Base-by-base conservation (phyloP, 2,113 vertebrate species). In the Tetraodon nigroviridis region DNA sequence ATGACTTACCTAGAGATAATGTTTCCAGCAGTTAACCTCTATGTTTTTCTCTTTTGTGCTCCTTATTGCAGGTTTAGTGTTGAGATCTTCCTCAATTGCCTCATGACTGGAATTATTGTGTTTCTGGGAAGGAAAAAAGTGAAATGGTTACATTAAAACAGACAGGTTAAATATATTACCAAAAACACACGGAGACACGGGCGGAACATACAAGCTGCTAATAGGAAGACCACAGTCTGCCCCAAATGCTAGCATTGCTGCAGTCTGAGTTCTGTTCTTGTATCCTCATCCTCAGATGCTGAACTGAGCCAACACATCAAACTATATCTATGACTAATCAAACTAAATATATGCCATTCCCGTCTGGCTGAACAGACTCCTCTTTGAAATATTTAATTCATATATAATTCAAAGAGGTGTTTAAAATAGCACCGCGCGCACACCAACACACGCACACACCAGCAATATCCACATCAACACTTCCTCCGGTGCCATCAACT, bases 21-120 rank as follows among this genome's bases (percentile, higher is more conserved):
- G 44, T 46, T 44, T 45, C 17, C 3, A 24, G 24, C 51, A 85
- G 82, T 71, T 2, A 41, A 56, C 29, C 44, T 56, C 27, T 3
- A 19, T 3, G 21, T 53, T 65, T 57, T 20, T 21, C 4, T 27
- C 7, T 58, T 24, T 55, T 21, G 41, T 13, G 22, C 27, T 57
- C 57, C 67, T 81, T 54, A 75, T 67, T 62, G 57, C 12, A 66
- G 40, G 18, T 32, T 69, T 65, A 73, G 42, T 49, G 37, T 32
- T 45, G 67, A 53, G 24, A 42, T 51, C 51, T 61, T 60, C 21
- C 18, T 13, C 6, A 49, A 20, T 49, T 67, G 66, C 68, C 45
- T 79, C 84, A 81, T 76, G 76, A 71, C 64, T 76, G 67, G 58
- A 66, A 45, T 7, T 67, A 75, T 2, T 16, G 27, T 19, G 50